Base-by-base conservation (phyloP, 2,797 vertebrate species). In the Eulemur albifrons region DNA sequence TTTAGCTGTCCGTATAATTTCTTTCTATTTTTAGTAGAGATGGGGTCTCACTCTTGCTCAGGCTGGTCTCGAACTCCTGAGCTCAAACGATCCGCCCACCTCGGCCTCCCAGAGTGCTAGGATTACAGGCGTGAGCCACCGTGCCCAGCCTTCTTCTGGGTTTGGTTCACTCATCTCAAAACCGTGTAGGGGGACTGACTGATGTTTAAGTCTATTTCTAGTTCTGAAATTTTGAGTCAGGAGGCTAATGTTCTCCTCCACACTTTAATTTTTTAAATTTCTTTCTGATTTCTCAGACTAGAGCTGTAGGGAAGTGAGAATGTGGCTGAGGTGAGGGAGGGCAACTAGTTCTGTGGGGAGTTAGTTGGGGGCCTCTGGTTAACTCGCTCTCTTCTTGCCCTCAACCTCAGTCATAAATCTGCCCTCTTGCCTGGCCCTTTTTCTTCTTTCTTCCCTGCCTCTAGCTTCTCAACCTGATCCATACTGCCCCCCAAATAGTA, bases 121-220 rank as follows among this genome's bases (percentile, higher is more conserved):
- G 38, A 38, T 38, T 38, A 38, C 38, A 38, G 38, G 38, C 38
- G 38, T 38, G 38, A 38, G 38, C 38, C 38, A 38, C 38, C 38
- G 4, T 4, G 38, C 38, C 38, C 38, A 4, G 38, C 38, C 73
- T 95, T 82, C 91, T 88, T 93, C 43, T 48, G 27, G 38, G 82
- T 65, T 91, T 92, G 59, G 40, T 86, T 82, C 15, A n/a, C 35
- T 76, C 52, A 81, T 72, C n/a, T 40, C 23, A 94, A 93, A 95
- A 86, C 57, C 45, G 57, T 45, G 0, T 48, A 30, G 38, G 54
- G 43, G 85, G 40, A 38, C 48, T 77, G 63, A 30, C 21, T 90
- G 67, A 89, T 45, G 61, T 73, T 82, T 65, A 87, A 67, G 38
- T 69, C 27, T 59, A 91, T 61, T 79, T 73, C 65, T 27, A 38